Conservation (phyloP, 2,888 invertebrate species). For the Lycia hirtaria region DNA sequence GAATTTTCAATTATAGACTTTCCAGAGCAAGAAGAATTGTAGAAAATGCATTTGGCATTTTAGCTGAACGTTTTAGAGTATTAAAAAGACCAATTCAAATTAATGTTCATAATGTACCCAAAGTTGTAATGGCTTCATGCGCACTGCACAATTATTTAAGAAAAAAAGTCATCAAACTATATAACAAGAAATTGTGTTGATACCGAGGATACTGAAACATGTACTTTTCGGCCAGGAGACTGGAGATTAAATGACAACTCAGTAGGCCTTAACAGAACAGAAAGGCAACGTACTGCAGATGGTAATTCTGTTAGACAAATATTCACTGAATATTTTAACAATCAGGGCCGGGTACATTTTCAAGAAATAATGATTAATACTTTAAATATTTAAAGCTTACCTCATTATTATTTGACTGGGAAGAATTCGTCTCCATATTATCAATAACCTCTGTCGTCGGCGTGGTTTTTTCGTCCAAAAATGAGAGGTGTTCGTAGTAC, state of each 20-base stretch:
- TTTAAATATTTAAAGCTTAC: conserved; percentile 13
- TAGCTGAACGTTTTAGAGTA: conserved; percentile 23
- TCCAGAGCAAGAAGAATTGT: conserved; percentile 27
- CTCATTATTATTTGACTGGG: not conserved
- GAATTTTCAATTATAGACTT: conserved; percentile 25
- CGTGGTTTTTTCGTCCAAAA: not conserved
- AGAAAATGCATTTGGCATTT: conserved; percentile 38
- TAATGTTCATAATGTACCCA: conserved; percentile 26
- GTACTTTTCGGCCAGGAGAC: conserved; percentile 33
- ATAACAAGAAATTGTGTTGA: conserved; percentile 19
- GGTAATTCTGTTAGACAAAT: conserved; percentile 33
- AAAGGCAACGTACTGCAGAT: conserved; percentile 35
- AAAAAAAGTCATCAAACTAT: conserved; percentile 29
- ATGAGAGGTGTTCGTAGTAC: not conserved
- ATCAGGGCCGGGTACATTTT: conserved; percentile 24
- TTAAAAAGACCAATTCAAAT: conserved; percentile 28
- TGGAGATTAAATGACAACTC: conserved; percentile 33
- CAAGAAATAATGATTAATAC: conserved; percentile 24
- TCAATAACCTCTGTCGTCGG: not conserved
- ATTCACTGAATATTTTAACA: conserved; percentile 37
- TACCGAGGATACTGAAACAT: conserved; percentile 27
- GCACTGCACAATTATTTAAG: conserved; percentile 33
- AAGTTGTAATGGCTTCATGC: conserved; percentile 31
- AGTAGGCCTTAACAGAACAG: conserved; percentile 27
- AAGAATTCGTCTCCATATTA: not conserved